A percentile compares a stretch with the other conserved stretches of the same genome.
Evolutionary conservation across 2,797 vertebrate genomes (phyloP).

Genomic region (Chanos chanos): DNA sequence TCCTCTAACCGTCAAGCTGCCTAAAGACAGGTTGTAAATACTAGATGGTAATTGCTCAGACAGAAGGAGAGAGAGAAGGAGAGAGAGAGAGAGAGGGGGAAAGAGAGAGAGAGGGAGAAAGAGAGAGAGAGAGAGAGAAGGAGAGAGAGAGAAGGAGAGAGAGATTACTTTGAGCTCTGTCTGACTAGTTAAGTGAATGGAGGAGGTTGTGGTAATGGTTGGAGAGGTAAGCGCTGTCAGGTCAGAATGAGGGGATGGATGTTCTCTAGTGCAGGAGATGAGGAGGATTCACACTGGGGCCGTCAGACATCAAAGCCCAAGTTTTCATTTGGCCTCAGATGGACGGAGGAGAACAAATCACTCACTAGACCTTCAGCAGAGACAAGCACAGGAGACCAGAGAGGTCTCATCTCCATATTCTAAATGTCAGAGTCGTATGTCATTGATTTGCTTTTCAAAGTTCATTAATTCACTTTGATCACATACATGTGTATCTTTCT

Average conservation of each 20-base stretch:
- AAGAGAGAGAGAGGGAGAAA: slow-evolving; percentile 1
- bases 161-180: slow-evolving; percentile 36
- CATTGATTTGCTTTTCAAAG: too few relatives aligned
- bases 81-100: slow-evolving; percentile 14
- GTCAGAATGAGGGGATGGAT: slow-evolving; percentile 41
- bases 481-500: too few relatives aligned
- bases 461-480: too few relatives aligned
- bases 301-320: not conserved
- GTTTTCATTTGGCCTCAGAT: too few relatives aligned
- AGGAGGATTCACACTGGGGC: not conserved
- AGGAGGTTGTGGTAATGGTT: slow-evolving; percentile 32
- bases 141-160: slow-evolving; percentile 8
- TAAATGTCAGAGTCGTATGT: too few relatives aligned
- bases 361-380: too few relatives aligned
- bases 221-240: slow-evolving; percentile 33
- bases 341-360: too few relatives aligned
- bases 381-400: too few relatives aligned
- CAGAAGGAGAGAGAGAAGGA: slow-evolving; percentile 15
- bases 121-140: not conserved
- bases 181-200: slow-evolving; percentile 39
- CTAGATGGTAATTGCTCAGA: slow-evolving; percentile 35
- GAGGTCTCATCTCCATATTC: too few relatives aligned
- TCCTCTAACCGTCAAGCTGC: slow-evolving; percentile 37
- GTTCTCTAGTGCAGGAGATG: not conserved
- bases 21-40: slow-evolving; percentile 46